These are phyloP conservation scores for Candoia aspera DNA, from an alignment of 2,113 vertebrate genomes.

Conservation along the genomic window DNA sequence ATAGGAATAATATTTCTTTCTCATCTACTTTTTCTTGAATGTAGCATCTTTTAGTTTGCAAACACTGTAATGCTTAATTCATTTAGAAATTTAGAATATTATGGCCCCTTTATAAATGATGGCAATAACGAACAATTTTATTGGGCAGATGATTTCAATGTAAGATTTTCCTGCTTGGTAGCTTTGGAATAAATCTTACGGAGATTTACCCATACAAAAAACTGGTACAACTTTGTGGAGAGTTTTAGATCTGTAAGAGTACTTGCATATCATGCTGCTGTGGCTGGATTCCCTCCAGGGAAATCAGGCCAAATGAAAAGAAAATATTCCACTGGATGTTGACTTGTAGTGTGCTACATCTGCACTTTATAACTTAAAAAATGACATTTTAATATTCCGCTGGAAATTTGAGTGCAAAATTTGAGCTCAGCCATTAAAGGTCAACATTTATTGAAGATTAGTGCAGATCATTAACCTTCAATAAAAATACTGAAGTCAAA, in stretches of 20 bases:
- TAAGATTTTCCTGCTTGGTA: not conserved
- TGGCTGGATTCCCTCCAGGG: not conserved
- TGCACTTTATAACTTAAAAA: not conserved
- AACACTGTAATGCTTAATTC: not conserved
- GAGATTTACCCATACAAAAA: not conserved
- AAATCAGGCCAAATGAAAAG: slow-evolving; percentile 11
- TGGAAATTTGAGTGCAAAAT: not conserved
- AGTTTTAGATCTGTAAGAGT: not conserved
- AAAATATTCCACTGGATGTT: slow-evolving; percentile 2
- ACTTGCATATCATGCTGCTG: not conserved
- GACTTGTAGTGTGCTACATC: not conserved
- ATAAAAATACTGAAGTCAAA: not conserved
- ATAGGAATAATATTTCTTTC: not conserved
- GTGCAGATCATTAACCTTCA: not conserved
- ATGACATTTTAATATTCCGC: not conserved
- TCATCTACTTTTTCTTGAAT: not conserved
- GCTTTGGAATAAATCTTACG: not conserved
- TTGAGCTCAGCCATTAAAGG: not conserved
- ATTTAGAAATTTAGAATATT: not conserved
- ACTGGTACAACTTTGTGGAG: not conserved
- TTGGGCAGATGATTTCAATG: not conserved
- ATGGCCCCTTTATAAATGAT: not conserved
- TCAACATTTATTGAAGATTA: not conserved
- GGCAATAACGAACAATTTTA: not conserved
- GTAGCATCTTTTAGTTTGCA: not conserved